Base-by-base conservation (phyloP, 2,113 vertebrate genomes). In the Clarias macrocephalus region DNA sequence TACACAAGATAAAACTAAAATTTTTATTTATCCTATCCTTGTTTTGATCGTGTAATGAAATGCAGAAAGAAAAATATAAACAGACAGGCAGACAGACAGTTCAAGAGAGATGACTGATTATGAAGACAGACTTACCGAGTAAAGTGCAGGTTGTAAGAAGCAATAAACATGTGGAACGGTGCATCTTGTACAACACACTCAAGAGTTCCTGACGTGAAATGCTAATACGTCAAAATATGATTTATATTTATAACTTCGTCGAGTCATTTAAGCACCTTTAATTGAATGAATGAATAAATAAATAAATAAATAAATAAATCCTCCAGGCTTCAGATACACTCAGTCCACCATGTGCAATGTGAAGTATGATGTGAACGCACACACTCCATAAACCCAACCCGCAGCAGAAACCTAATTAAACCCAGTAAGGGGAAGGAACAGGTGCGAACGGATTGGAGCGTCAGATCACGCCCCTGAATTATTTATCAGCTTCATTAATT, bases 51-150 rank as follows among this genome's bases (percentile, higher is more conserved):
- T 63, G 19, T 10, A 62, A 23, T 65, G 3, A 25, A 63, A 63
- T 23, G 21, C 18, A 70, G 19, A 75, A 6, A n/a, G 9, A 11
- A 2, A 37, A 13, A 72, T 0, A 72, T 4, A 33, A 12, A 72
- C 0, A 70, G 52, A 21, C 19, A 25, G 70, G 37, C 19, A 70
- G 68, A 70, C 1, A 70, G 28, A 30, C 28, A 28, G 65, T 75
- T 93, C 11, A 54, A 25, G 21, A 54, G n/a, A n/a, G 16, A n/a
- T 25, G 54, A 52, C 5, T 25, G 37, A 76, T 52, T 12, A 6
- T 75, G 6, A 48, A 52, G 42, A 77, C 48, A 77, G 48, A 77
- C 95, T 94, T 85, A 96, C 95, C 94, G 11, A 94, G 84, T 12
- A 94, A 65, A 88, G 93, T 86, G 91, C 89, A 88, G 37, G 93